phyloP scores from a whole-genome alignment of 64 coral and sea anemone genomes.

The Montipora cactus region DNA sequence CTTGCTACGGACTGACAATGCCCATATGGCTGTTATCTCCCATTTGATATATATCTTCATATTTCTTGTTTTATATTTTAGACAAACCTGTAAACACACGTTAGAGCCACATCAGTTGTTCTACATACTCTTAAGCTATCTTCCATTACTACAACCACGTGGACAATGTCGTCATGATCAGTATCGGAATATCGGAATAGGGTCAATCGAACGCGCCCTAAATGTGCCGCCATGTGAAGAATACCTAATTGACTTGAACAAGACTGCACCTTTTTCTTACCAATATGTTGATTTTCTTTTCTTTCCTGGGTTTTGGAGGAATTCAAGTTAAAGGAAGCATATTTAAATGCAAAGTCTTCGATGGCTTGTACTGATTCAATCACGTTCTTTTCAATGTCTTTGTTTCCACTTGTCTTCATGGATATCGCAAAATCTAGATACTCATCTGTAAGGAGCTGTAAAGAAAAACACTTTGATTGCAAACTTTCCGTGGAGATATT shows the following conservation, averaged over 20 bases:
- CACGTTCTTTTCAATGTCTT: background rate
- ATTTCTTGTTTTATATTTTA: no score
- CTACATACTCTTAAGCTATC: no score
- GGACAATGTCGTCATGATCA: no score
- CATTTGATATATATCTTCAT: no score
- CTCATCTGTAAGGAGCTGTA: slow-evolving; percentile 17
- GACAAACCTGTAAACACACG: no score
- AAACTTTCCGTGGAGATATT: no score
- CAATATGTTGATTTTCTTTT: slow-evolving; percentile 28
- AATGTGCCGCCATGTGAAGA: no score
- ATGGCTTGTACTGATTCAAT: background rate
- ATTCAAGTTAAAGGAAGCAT: slow-evolving; percentile 24
- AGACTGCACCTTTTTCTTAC: background rate
- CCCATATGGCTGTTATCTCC: no score
- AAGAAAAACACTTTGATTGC: background rate
- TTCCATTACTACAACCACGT: no score
- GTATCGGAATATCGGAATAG: no score
- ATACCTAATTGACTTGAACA: background rate
- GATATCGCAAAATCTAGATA: background rate
- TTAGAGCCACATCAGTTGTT: no score
- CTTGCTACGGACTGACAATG: no score
- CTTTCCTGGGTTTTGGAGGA: background rate
- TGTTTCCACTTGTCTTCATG: background rate
- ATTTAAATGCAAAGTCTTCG: slow-evolving; percentile 27
- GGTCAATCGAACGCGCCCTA: background rate